phyloP scores from a whole-genome alignment of 2,113 vertebrate genomes.

The Tricholaema leucomelas region DNA sequence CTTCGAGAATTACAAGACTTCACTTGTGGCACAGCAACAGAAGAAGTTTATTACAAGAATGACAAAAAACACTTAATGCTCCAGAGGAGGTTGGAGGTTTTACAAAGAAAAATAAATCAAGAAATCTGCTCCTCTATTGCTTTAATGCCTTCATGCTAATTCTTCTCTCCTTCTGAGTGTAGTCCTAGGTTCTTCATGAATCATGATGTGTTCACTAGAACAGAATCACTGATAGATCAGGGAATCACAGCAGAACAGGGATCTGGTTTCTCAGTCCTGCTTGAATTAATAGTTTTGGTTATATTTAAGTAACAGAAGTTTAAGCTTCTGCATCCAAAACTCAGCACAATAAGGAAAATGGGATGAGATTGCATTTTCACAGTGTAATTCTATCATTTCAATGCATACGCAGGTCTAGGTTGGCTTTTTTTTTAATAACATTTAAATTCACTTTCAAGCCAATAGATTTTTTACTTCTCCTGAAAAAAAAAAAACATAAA shows the following conservation, averaged over 20 bases:
- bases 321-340: neutral
- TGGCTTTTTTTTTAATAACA: neutral
- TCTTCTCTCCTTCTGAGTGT: neutral
- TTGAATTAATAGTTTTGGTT: neutral
- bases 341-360: fast-evolving
- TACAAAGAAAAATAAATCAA: neutral
- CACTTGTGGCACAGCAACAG: neutral
- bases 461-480: neutral
- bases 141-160: neutral
- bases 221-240: neutral
- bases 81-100: neutral
- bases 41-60: neutral
- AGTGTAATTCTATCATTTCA: neutral
- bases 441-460: neutral
- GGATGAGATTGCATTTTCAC: neutral
- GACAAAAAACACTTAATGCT: neutral
- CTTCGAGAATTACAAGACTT: neutral
- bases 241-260: neutral
- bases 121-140: neutral
- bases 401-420: neutral
- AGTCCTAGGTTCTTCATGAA: neutral
- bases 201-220: neutral
- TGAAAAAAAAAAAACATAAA: neutral
- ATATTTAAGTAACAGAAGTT: neutral
- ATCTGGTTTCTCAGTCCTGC: neutral